Percentiles rank a stretch among this genome's conserved stretches.
Conservation (phyloP, 2,113 vertebrate species). For the Lethenteron camtschaticum region DNA sequence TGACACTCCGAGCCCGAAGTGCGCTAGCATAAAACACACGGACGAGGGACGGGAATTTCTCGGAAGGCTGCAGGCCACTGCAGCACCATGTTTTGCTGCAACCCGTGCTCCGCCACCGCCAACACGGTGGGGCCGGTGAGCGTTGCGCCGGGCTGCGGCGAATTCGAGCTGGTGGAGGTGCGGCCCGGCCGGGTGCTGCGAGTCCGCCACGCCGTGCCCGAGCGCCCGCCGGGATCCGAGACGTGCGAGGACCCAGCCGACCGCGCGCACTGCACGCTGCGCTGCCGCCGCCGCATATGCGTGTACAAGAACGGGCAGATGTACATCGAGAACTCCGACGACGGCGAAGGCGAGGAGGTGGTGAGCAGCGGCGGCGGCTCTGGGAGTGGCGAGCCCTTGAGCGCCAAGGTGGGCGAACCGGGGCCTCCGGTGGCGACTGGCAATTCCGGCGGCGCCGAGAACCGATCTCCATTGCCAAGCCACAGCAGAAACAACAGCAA, state of each 20-base stretch:
- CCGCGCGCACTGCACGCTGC: slow-evolving; percentile 22
- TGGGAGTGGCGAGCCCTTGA: neutral
- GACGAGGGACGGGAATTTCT: too few species aligned
- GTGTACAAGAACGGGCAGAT: slow-evolving; percentile 65
- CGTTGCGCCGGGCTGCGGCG: slow-evolving; percentile 31
- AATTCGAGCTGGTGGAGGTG: slow-evolving; percentile 75
- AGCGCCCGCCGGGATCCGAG: slow-evolving; percentile 15
- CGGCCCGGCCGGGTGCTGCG: slow-evolving; percentile 63
- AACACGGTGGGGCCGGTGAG: slow-evolving; percentile 49
- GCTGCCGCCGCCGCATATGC: slow-evolving; percentile 59
- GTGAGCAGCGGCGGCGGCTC: slow-evolving; percentile 23
- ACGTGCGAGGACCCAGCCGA: slow-evolving; percentile 10
- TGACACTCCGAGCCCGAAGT: too few species aligned
- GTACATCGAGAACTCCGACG: slow-evolving; percentile 61
- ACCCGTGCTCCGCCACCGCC: slow-evolving; percentile 31
- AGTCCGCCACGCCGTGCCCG: slow-evolving; percentile 30
- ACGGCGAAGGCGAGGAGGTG: slow-evolving; percentile 28
- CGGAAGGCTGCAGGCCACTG: neutral
- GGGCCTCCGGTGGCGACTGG: too few species aligned
- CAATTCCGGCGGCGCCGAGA: too few species aligned
- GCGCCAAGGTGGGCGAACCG: too few species aligned
- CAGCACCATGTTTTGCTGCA: slow-evolving; percentile 33
- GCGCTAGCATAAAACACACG: too few species aligned
- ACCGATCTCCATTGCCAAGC: too few species aligned
- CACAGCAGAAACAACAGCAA: too few species aligned